phyloP scores from a whole-genome alignment of 1,140 invertebrate species.

The Aphelenchoides avenae region DNA sequence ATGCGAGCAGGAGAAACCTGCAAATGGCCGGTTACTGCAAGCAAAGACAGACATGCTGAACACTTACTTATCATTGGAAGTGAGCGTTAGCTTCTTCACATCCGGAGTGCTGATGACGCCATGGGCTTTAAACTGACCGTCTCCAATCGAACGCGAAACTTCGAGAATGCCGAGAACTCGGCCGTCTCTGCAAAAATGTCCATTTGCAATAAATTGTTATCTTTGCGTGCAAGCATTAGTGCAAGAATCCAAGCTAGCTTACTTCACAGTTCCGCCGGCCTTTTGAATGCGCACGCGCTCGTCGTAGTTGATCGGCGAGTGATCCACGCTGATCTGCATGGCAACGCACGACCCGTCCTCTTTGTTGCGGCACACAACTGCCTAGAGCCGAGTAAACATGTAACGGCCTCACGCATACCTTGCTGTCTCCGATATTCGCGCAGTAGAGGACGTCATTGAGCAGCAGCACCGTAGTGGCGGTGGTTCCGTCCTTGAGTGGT shows the following conservation, averaged over 20 bases:
- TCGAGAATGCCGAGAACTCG: conserved; percentile 64
- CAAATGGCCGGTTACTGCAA: conserved; percentile 8
- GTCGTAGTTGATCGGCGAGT: conserved; percentile 62
- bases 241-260: conserved; percentile 23
- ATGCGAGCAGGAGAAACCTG: conserved; percentile 63
- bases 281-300: conserved; percentile 65
- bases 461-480: conserved; percentile 61
- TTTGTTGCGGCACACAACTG: conserved; percentile 62
- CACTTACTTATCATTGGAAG: conserved; percentile 60
- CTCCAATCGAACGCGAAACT: conserved; percentile 64
- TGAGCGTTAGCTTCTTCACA: conserved; percentile 62
- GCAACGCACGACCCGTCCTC: conserved; percentile 51
- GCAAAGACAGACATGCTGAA: conserved; percentile 2
- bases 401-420: conserved; percentile 54
- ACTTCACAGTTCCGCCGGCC: conserved; percentile 63
- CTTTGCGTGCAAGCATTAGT: conserved; percentile 6
- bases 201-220: conserved; percentile 1
- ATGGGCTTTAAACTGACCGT: conserved; percentile 63
- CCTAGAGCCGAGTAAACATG: conserved; percentile 49
- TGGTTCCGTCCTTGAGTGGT: conserved; percentile 64
- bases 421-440: conserved; percentile 64
- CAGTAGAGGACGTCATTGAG: conserved; percentile 63
- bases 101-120: conserved; percentile 63
- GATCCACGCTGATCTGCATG: conserved; percentile 62
- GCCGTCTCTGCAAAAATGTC: conserved; percentile 60